These are phyloP conservation scores for Synanthedon vespiformis DNA, from an alignment of 2,888 invertebrate genomes.

Conservation along the genomic window DNA sequence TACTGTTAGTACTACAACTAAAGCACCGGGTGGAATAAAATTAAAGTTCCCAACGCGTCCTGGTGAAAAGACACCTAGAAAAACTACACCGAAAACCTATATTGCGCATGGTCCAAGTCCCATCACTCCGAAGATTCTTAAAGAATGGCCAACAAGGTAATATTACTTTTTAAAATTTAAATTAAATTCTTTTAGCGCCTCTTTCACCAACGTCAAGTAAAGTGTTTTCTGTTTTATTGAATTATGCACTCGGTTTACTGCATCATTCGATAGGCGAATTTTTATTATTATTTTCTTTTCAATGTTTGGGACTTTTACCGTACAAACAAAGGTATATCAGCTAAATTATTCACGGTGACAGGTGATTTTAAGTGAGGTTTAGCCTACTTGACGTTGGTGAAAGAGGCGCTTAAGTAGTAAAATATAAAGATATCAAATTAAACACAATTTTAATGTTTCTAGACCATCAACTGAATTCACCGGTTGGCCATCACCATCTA, in stretches of 20 bases:
- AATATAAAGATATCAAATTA: background rate
- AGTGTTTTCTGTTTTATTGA: too few relatives aligned
- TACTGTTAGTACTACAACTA: slow-evolving; percentile 35
- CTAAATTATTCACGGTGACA: too few relatives aligned
- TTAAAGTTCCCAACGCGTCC: slow-evolving; percentile 85
- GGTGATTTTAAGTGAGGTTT: too few relatives aligned
- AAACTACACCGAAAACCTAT: slow-evolving; percentile 70
- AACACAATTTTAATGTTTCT: slow-evolving; percentile 12
- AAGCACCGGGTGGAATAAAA: slow-evolving; percentile 69
- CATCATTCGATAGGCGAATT: too few relatives aligned
- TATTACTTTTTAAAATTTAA: background rate
- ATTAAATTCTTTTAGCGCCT: background rate
- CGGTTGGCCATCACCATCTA: slow-evolving; percentile 91
- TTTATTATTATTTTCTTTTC: too few relatives aligned
- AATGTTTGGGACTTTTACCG: too few relatives aligned
- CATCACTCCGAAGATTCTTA: slow-evolving; percentile 77
- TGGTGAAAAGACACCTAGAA: slow-evolving; percentile 72
- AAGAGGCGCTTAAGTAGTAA: background rate
- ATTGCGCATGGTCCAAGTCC: slow-evolving; percentile 51
- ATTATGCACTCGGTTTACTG: too few relatives aligned
- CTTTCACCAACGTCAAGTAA: too few relatives aligned
- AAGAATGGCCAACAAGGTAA: slow-evolving; percentile 87
- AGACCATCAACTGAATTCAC: slow-evolving; percentile 90
- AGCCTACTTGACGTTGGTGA: too few relatives aligned
- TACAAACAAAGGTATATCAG: too few relatives aligned